phyloP scores from a whole-genome alignment of 2,113 vertebrate genomes.

The Daboia siamensis region DNA sequence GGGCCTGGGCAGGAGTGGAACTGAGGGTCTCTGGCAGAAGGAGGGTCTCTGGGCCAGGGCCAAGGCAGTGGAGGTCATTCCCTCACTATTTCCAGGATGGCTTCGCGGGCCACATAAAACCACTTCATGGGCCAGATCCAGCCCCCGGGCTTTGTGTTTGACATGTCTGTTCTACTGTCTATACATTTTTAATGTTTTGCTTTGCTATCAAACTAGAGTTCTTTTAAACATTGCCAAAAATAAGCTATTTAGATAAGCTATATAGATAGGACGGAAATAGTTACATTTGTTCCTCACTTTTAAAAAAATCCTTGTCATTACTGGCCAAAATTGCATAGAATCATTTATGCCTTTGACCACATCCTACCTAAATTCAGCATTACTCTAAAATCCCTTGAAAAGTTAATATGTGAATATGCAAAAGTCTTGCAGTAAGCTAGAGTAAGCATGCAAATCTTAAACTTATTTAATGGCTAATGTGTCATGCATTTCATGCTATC shows the following conservation, averaged over 20 bases:
- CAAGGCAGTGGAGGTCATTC: too few species aligned
- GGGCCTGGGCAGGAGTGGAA: too few species aligned
- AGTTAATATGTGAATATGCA: neutral
- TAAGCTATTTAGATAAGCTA: neutral
- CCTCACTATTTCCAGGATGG: too few species aligned
- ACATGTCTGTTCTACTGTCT: conserved; percentile 26
- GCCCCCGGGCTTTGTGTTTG: too few species aligned
- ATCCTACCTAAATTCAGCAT: neutral
- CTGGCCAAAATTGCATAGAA: neutral
- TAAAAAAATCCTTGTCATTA: neutral
- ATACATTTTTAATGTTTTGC: conserved; percentile 27
- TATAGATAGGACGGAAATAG: fast-evolving
- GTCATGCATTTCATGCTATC: neutral
- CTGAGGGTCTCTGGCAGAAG: too few species aligned
- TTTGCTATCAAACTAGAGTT: conserved; percentile 2
- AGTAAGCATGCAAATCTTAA: neutral
- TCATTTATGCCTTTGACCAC: neutral
- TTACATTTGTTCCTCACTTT: neutral
- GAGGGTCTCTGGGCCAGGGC: too few species aligned
- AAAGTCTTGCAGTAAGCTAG: neutral
- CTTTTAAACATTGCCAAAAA: neutral
- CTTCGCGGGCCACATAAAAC: too few species aligned
- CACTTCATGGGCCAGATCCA: too few species aligned
- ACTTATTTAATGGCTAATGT: neutral
- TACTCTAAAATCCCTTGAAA: neutral